phyloP scores from a whole-genome alignment of 2,113 vertebrate genomes.

The Cisticola juncidis region DNA sequence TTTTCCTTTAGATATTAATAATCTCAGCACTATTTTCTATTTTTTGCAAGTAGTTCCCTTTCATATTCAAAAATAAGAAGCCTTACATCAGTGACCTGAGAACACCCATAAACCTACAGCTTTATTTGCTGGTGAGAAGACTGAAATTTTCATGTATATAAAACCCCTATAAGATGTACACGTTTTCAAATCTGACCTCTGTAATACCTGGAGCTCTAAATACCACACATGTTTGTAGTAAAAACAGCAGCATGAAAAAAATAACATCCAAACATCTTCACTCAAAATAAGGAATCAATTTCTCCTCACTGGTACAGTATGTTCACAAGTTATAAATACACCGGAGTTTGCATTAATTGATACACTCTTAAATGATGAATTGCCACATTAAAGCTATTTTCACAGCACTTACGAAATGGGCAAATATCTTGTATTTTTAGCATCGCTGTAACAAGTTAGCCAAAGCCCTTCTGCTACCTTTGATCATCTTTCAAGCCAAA shows the following conservation, averaged over 20 bases:
- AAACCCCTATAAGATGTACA: neutral
- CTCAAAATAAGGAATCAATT: neutral
- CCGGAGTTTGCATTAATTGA: neutral
- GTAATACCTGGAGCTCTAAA: neutral
- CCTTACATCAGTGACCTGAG: conserved; percentile 7
- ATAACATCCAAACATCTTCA: neutral
- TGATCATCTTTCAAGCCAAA: neutral
- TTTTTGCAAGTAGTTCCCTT: conserved; percentile 47
- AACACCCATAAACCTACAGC: conserved; percentile 46
- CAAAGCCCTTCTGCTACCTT: neutral
- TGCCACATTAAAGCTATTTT: neutral
- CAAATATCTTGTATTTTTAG: neutral
- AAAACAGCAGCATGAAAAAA: neutral
- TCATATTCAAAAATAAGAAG: conserved; percentile 55
- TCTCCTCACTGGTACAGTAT: neutral
- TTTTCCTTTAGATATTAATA: conserved; percentile 53
- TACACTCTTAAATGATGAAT: neutral
- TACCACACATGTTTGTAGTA: fast-evolving
- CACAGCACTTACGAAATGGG: neutral
- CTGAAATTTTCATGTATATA: neutral
- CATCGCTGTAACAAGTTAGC: fast-evolving
- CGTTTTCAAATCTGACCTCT: neutral
- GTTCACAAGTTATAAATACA: neutral
- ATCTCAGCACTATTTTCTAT: conserved; percentile 32
- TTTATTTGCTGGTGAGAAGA: conserved; percentile 2